Evolutionary conservation across 2,797 vertebrate species (phyloP), one percentile per base, ranked within the genome.

Genomic region (Enteromius viviparus): DNA sequence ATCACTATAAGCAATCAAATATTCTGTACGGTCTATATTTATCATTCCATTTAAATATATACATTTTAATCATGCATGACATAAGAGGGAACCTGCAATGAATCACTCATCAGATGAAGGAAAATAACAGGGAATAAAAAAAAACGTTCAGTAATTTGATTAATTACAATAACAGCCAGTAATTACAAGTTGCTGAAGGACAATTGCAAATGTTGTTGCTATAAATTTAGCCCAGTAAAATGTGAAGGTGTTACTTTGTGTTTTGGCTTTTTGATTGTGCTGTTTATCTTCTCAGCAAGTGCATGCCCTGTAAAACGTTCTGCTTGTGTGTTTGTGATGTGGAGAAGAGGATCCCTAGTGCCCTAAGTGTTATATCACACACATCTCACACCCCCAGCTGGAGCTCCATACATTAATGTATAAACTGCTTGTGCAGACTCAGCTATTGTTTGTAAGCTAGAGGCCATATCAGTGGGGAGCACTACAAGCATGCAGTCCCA

Each of bases 391-490:
- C 11, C 65, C 81, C 74, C 81, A 81, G 77, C 72, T 82, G 78
- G 60, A 81, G 60, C 83, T 78, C 78, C 70, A 34, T 81, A 84
- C 86, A 58, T 82, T 87, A 87, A 85, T 71, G 80, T 71, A 85
- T 42, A 80, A 82, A 84, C 64, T 70, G 65, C 68, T 60, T 82
- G 60, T 81, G 86, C 83, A 53, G 69, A 83, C 86, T 87, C 86
- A 87, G 84, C 81, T 81, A 21, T 87, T 87, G 84, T 81, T 84
- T 80, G 74, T 78, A 79, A 87, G 84, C 84, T 84, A 65, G 82
- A 80, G 60, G 45, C 10, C 60, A 26, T 64, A 71, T 83, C 82
- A 83, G 37, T 66, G 55, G 66, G 80, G 68, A 80, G 78, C 65
- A 42, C 64, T 80, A 40, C 64, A 69, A 49, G 29, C 40, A 51